Base-by-base conservation (phyloP, 2,113 vertebrate genomes). In the Rhynchopsitta pachyrhyncha region DNA sequence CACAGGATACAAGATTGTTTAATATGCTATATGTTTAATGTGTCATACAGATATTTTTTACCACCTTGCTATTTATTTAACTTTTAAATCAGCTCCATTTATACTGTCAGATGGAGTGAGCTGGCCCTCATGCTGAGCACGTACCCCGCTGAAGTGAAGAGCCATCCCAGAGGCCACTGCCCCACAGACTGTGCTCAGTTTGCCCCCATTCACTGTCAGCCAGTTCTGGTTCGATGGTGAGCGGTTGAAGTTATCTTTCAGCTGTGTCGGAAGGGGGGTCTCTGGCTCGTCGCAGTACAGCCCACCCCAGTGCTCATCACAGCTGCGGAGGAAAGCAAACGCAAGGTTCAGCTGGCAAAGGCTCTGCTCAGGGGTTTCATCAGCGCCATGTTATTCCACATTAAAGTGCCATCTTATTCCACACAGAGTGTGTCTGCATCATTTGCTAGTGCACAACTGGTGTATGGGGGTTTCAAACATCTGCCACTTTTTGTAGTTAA, bases 191-290 rank as follows among this genome's bases (percentile, higher is more conserved):
- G 98, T 99, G 97, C 99, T 99, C 82, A 99, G 97, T 70, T 99
- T 99, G 46, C 99, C 99, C 4, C 99, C 99, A 1, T 99, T 99
- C 89, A 99, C 98, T 3, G 98, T 97, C 93, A 99, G 98, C 99
- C 99, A 99, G 98, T 99, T 99, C 97, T 98, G 99, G 96, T 93
- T 98, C 0, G 99, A 99, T 2, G 99, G 99, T 2, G 99, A 97
- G 23, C 99, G 98, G 67, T 99, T 99, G 98, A 99, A 99, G 88
- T 99, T 99, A 97, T 99, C 99, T 96, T 99, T 99, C 85, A 99
- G 98, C 90, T 99, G 99, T 20, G 98, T 98, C 1, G 99, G 99
- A 50, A 99, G 98, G 29, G 98, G 90, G 13, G 96, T 92, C 89
- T 99, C 98, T 1, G 99, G 98, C 96, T 99, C 99, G 1, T 99